Base-by-base conservation (phyloP, 1,140 invertebrate genomes). In the Condylostylus longicornis region DNA sequence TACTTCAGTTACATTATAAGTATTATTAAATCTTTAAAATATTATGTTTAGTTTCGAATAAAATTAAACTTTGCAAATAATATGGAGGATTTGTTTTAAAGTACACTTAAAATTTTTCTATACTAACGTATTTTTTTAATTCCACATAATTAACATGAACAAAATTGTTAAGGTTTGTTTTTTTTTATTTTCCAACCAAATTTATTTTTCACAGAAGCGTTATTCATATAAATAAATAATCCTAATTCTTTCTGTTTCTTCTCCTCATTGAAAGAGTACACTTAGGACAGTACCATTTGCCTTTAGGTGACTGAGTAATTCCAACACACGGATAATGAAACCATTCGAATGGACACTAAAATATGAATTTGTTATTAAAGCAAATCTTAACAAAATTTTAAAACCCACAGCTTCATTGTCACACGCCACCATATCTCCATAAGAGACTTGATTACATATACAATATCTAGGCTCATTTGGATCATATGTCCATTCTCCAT, bases 391-490 rank as follows among this genome's bases (percentile, higher is more conserved):
- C 9, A 14, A n/a, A 5, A 13, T 39, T 38, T 33, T n/a, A 34
- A 15, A 40, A 67, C 72, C 77, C 66, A 88, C 84, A 58, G 89
- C 84, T 62, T 86, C 79, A 68, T 97, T 97, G 68, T 98, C 94
- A 68, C 95, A 98, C 37, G 90, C 93, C 35, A 98, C 91, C 95
- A 98, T 98, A 51, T 96, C 89, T 8, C 95, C 95, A 60, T 96
- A 98, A 2, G 89, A 94, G 20, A 97, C 88, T 66, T 97, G 86
- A 66, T 97, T 95, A 64, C 94, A 98, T 48, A 94, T 75, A 64
- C 94, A 98, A 62, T 97, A 98, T 47, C 90, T 72, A 9, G 89
- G 91, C 64, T 97, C 91, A 53, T 88, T 86, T 3, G 86, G 84
- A 66, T 90, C 86, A 46, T 82, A 84, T 0, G 76, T 76, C 83